These are phyloP conservation scores for Athene noctua DNA, from an alignment of 2,113 vertebrate genomes.

Conservation along the genomic window DNA sequence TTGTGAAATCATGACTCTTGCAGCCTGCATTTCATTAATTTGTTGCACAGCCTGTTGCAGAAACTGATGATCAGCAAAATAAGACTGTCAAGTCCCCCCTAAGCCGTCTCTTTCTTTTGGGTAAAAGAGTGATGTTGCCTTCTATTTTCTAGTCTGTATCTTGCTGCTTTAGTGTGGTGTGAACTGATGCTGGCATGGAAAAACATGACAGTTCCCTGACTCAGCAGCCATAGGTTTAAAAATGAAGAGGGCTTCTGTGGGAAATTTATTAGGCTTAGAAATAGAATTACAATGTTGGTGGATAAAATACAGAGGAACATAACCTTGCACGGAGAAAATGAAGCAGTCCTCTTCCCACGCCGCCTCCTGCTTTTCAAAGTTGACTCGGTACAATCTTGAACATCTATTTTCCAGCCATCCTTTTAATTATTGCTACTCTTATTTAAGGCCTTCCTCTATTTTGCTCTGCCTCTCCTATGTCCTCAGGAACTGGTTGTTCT, in stretches of 20 bases:
- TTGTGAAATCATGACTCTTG: background rate
- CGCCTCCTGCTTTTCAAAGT: background rate
- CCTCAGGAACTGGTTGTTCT: background rate
- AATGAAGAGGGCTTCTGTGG: slow-evolving; percentile 26
- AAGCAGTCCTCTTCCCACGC: background rate
- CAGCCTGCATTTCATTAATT: background rate
- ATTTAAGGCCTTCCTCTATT: background rate
- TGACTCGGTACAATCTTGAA: background rate
- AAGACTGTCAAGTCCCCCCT: background rate
- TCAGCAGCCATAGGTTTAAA: slow-evolving; percentile 35
- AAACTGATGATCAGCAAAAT: background rate
- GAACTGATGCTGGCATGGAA: background rate
- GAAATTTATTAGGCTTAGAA: slow-evolving; percentile 50
- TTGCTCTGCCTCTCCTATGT: background rate
- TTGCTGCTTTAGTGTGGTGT: background rate
- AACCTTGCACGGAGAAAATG: background rate
- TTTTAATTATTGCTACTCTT: background rate
- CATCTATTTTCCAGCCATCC: background rate
- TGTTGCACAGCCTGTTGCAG: background rate
- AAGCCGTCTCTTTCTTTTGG: background rate
- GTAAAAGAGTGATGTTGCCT: background rate
- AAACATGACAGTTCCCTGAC: slow-evolving; percentile 40
- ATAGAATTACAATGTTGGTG: slow-evolving; percentile 4
- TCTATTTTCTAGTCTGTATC: slow-evolving; percentile 33
- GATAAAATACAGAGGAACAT: slow-evolving; percentile 4